Base-by-base conservation (phyloP, 2,797 vertebrate species). In the Parauchenoglanis ngamensis region DNA sequence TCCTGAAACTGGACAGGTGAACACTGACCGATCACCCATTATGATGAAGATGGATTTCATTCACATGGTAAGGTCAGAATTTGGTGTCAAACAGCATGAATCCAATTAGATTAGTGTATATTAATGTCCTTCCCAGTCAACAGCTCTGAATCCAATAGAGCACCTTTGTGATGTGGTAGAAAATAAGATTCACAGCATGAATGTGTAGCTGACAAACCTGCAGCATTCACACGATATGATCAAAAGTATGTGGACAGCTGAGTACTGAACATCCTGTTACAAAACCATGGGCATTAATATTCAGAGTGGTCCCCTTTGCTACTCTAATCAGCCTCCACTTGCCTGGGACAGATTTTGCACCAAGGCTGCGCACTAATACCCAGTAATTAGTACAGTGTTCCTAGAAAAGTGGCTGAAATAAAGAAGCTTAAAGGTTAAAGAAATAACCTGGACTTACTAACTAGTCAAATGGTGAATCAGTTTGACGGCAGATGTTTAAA, bases 181-280 rank as follows among this genome's bases (percentile, higher is more conserved):
- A 91, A 1, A 40, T 75, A 87, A 93, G 86, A 92, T 89, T 92
- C 2, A 0, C 88, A 91, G 92, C 87, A 91, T 91, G 67, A 90
- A 94, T 92, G 90, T 92, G 89, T 89, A 93, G 89, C 35, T 3
- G 35, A 40, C 35, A 40, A 40, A 40, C 3, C 35, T 40, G 35
- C 35, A 40, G 35, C 35, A 40, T 40, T 40, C 35, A 40, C 35
- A 40, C 35, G 2, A 40, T 3, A 40, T 40, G 35, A 40, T 40
- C 35, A 40, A 40, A 40, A 40, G 35, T 40, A 40, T 40, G 35
- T 40, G 35, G 35, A 40, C 35, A 40, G 35, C 35, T 40, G 35
- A 40, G 35, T 40, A 40, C 35, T 40, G 35, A 40, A 40, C 35
- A 40, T 40, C 35, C 35, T 40, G 35, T 40, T 40, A 40, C 35